Evolutionary conservation across 2,888 invertebrate genomes (phyloP), one percentile per base, ranked within the genome.

Genomic region (Aleiodes testaceus): DNA sequence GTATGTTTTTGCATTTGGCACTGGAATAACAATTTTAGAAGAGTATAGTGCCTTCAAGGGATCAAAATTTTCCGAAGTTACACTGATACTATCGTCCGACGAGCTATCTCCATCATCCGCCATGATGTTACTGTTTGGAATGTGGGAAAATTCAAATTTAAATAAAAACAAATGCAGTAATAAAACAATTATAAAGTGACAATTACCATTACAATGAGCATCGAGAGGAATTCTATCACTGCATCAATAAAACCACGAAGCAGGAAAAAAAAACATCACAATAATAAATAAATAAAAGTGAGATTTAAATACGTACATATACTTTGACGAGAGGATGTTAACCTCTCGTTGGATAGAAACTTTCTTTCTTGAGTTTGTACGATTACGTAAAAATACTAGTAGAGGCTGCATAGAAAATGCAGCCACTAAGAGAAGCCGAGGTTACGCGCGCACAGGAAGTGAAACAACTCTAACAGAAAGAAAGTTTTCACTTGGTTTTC

Each of bases 21-120:
- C 87, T 0, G 92, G 92, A 14, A 92, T 79, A 69, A 87, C 87
- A 0, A 90, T 80, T 78, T 90, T 90, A 0, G 88, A 77, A 0
- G 92, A 90, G 78, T 92, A 92, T 12, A 95, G 87, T 0, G 92
- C 94, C 82, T 92, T 92, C 1, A 94, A 47, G 0, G 95, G 92
- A 87, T 95, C 91, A 79, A 93, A 95, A 63, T 88, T 82, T 6
- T 89, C 89, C 83, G 91, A 91, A 47, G 82, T 87, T 64, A 90
- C 87, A 79, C 93, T 90, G 70, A 92, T 82, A 79, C 86, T 87
- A 52, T 89, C 89, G 72, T 90, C 89, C 26, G 77, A 79, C 53
- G 84, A 86, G 75, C 81, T 76, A 30, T 75, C 72, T 59, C 73
- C 78, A 20, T 72, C 71, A 70, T 82, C 81, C 72, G 81, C 84